Percentiles rank a stretch among this genome's conserved stretches.
phyloP scores from a whole-genome alignment of 1,140 invertebrate species.

The Oncopeltus fasciatus region DNA sequence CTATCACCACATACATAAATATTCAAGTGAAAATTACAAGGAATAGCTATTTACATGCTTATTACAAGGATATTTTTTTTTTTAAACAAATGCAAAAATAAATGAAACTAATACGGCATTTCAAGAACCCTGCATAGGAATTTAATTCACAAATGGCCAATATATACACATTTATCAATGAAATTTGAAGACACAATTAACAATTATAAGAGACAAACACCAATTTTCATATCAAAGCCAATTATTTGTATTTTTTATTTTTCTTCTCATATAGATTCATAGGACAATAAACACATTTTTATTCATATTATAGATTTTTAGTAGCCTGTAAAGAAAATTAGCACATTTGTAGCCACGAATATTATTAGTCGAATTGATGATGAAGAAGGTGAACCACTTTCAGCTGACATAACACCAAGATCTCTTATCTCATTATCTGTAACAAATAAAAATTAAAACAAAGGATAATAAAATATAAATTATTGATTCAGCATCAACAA shows the following conservation, averaged over 20 bases:
- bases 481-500: too few species aligned
- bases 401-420: conserved; percentile 1
- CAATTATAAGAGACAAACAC: neutral
- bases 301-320: neutral
- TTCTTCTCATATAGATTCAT: too few species aligned
- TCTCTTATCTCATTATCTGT: conserved; percentile 1
- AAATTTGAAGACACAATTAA: neutral
- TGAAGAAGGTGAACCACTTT: neutral
- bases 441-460: neutral
- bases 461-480: too few species aligned
- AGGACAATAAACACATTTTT: too few species aligned
- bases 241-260: too few species aligned
- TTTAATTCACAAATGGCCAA: neutral
- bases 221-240: neutral
- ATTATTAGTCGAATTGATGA: neutral
- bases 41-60: too few species aligned
- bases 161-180: neutral
- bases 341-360: neutral
- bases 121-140: neutral
- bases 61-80: too few species aligned
- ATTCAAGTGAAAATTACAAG: too few species aligned
- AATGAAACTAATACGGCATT: too few species aligned
- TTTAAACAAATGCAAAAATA: too few species aligned
- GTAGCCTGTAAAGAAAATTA: neutral
- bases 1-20: too few species aligned